Base-by-base conservation (phyloP, 2,888 invertebrate genomes). In the Pseudeuparius sepicola region DNA sequence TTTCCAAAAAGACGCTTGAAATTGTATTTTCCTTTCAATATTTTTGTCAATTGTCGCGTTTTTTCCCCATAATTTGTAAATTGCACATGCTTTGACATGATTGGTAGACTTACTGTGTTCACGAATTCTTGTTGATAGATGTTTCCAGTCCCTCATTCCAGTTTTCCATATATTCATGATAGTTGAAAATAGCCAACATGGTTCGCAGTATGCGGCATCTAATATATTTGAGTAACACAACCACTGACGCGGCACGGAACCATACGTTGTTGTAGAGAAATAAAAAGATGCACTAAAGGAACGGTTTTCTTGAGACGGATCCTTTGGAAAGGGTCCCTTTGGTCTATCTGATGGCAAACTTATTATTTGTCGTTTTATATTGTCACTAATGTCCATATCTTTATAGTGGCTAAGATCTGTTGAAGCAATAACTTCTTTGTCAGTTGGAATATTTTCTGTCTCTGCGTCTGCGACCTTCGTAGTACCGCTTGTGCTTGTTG, bases 121-220 rank as follows among this genome's bases (percentile, higher is more conserved):
- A 36, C 37, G 39, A 39, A 41, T 36, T 39, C 26, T 30, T 24
- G 14, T 14, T 37, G 46, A 42, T 31, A 46, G 35, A 42, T 43
- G 36, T 30, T 40, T 48, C 45, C 46, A 47, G 34, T 44, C 39
- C 23, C 43, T 33, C 24, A 43, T 18, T 24, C 43, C 44, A 17
- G 33, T 39, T 25, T 15, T 16, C 28, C 34, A 40, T 20, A 31
- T 16, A 28, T 28, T 39, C 10, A 32, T 25, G 10, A 16, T 9
- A 14, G 26, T 20, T 13, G 29, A 15, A 14, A 41, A 36, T 10
- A 41, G 25, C 42, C 44, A 44, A 37, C 47, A 44, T 24, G 45
- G 39, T 40, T 46, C 37, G 31, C 44, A 47, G 23, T 47, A 47
- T 25, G 37, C 43, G 34, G 38, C 43, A 34, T 44, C 43, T 17